Evolutionary conservation across 2,888 invertebrate species (phyloP).

Genomic region (Therioaphis trifolii): DNA sequence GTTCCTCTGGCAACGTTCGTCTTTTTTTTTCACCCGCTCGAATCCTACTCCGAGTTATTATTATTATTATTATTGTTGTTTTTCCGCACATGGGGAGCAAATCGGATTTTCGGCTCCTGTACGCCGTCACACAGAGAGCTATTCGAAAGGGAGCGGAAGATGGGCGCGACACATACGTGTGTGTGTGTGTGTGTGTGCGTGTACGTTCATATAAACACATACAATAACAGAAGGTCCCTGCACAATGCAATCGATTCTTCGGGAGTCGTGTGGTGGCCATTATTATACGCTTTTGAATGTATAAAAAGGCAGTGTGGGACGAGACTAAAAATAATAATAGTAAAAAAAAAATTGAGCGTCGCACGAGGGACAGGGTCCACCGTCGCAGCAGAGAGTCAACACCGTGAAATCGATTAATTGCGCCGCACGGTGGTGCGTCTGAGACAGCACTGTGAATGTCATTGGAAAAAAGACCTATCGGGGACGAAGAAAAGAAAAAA

Average conservation of each 20-base stretch:
- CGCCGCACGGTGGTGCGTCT: not conserved
- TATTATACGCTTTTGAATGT: conserved; percentile 23
- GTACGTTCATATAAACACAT: not conserved
- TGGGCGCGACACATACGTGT: too few relatives aligned
- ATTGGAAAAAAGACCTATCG: too few relatives aligned
- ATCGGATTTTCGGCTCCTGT: conserved; percentile 36
- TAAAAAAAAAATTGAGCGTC: not conserved
- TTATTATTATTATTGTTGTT: conserved; percentile 14
- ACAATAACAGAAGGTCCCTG: conserved; percentile 38
- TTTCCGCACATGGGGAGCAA: conserved; percentile 16
- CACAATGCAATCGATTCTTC: conserved; percentile 42
- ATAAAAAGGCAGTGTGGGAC: conserved; percentile 8
- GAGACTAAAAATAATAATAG: not conserved
- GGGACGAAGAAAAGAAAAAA: too few relatives aligned
- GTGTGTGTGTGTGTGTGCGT: not conserved
- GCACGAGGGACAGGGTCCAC: not conserved
- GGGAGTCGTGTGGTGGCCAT: conserved; percentile 35
- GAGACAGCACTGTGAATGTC: not conserved
- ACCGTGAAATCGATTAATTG: conserved; percentile 43
- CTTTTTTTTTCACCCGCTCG: not conserved
- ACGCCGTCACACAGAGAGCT: not conserved
- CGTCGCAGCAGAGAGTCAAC: not conserved
- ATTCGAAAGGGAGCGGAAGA: conserved; percentile 1
- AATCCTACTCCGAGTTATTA: conserved; percentile 19
- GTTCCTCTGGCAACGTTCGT: not conserved